These are phyloP conservation scores for Siniperca scherzeri DNA, from an alignment of 2,797 vertebrate species.

Conservation along the genomic window DNA sequence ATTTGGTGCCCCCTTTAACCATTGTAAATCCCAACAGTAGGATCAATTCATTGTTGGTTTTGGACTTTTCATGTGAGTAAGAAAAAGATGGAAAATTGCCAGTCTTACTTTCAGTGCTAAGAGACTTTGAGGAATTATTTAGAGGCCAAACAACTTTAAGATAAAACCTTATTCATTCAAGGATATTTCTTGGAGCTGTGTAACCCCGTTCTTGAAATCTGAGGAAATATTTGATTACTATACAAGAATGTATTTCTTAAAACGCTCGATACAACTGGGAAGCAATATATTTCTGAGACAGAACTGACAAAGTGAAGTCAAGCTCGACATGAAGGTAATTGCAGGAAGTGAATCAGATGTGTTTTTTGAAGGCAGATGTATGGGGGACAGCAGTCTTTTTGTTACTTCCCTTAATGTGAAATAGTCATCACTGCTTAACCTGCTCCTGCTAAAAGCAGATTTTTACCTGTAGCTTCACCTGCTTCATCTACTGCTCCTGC, in stretches of 20 bases:
- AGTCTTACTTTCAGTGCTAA: not conserved
- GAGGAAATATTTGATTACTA: not conserved
- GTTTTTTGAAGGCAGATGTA: slow-evolving; percentile 26
- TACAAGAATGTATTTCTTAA: not conserved
- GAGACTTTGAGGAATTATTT: not conserved
- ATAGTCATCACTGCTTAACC: slow-evolving; percentile 42
- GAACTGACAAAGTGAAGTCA: not conserved
- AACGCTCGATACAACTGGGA: not conserved
- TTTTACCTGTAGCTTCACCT: slow-evolving; percentile 50
- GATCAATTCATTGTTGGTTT: not conserved
- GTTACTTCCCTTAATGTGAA: slow-evolving; percentile 45
- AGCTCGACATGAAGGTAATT: slow-evolving; percentile 3
- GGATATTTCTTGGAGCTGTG: not conserved
- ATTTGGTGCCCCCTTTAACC: too few relatives aligned
- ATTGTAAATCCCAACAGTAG: too few relatives aligned
- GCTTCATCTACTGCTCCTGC: slow-evolving; percentile 59
- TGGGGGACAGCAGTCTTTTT: slow-evolving; percentile 17
- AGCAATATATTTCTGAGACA: not conserved
- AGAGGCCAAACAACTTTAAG: not conserved
- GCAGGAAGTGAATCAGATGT: not conserved
- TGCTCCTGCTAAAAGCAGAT: slow-evolving; percentile 38
- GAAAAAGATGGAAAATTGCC: not conserved
- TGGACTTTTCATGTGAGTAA: not conserved
- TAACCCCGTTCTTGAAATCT: not conserved
- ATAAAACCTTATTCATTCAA: not conserved